Evolutionary conservation across 2,888 invertebrate genomes (phyloP), one percentile per base, ranked within the genome.

Genomic region (Dryobota labecula): DNA sequence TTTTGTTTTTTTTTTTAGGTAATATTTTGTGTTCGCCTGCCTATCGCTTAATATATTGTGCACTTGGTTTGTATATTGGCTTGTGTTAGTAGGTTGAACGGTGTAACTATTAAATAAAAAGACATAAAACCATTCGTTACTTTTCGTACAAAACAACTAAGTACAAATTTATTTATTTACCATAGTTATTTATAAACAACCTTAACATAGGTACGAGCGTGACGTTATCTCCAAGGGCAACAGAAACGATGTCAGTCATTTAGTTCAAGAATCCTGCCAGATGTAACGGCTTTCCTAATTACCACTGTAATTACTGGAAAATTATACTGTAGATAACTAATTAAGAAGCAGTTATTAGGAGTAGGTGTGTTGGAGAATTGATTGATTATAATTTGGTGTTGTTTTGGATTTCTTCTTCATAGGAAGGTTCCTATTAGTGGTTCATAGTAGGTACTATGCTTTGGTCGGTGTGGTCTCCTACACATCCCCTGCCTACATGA

Each of bases 241-340:
- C 2, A 9, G n/a, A 73, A 80, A 80, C 41, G 53, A 82, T 78
- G 74, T 49, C 83, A 65, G 74, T 57, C 49, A 80, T 72, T 83
- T 62, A 80, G 82, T 73, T 84, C 82, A 86, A 82, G 84, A 76
- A 68, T 67, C 58, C 71, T 58, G 60, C 20, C 20, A 18, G 53
- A 36, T 20, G n/a, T 49, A 63, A 67, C 41, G 33, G 47, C 70
- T 68, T 61, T 62, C 45, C 61, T 73, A 73, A 79, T 65, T 56
- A 81, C n/a, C 20, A 30, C 20, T 43, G 51, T 68, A 24, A 62
- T 77, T 65, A 77, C n/a, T 45, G 58, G 54, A 62, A 62, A 65
- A 72, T 57, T 81, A 72, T 65, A 65, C 57, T 0, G 13, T 30
- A 5, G n/a, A 53, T 67, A 66, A 57, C 30, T 43, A 49, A 76